phyloP scores from a whole-genome alignment of 2,113 vertebrate species.

The Ammodytes dubius region DNA sequence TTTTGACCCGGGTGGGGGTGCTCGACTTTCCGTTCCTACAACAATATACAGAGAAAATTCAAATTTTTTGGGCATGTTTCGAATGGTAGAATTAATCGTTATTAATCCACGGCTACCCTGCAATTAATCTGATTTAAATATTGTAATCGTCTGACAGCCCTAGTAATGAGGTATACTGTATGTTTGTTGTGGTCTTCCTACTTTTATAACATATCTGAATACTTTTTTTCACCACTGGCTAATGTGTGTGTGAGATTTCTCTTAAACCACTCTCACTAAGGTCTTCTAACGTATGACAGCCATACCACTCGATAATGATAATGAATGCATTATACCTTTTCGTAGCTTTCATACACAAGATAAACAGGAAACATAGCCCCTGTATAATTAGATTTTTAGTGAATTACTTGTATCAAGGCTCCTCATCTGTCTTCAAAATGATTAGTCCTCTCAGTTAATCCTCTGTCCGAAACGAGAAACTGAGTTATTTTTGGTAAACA shows the following conservation, averaged over 20 bases:
- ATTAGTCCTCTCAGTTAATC: constrained; percentile 41
- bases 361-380: neutral
- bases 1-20: constrained; percentile 3
- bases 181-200: neutral
- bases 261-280: neutral
- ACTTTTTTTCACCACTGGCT: neutral
- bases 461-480: constrained; percentile 57
- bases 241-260: neutral
- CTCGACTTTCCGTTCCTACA: neutral
- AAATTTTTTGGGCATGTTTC: too few relatives aligned
- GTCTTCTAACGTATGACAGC: neutral
- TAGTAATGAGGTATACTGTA: too few relatives aligned
- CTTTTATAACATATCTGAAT: neutral
- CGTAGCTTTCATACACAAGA: constrained; percentile 1
- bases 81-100: too few relatives aligned
- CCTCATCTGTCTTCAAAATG: constrained; percentile 49
- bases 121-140: too few relatives aligned
- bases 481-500: constrained; percentile 59
- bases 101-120: too few relatives aligned
- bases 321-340: neutral
- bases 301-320: neutral
- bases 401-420: constrained; percentile 5
- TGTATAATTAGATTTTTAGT: neutral
- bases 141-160: too few relatives aligned
- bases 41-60: too few relatives aligned